Percentiles rank a stretch among this genome's conserved stretches.
Evolutionary conservation across 2,888 invertebrate genomes (phyloP).

Genomic region (Acleris laterana): DNA sequence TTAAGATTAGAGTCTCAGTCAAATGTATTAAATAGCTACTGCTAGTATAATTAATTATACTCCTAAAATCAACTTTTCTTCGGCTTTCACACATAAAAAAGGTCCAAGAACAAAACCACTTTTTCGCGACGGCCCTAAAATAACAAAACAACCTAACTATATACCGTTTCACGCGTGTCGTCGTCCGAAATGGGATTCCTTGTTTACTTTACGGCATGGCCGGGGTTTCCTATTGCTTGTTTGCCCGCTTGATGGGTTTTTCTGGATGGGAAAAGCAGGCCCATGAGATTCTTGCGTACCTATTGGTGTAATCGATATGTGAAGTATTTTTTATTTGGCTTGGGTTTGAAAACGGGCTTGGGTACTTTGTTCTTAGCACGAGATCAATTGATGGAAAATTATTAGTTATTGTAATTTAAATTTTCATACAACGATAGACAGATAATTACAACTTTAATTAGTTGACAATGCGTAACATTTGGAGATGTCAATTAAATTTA

Average conservation of each 20-base stretch:
- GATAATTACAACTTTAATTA: too few relatives aligned
- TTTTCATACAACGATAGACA: too few relatives aligned
- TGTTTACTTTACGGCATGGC: conserved; percentile 18
- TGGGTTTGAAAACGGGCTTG: too few relatives aligned
- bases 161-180: conserved; percentile 5
- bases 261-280: neutral
- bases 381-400: too few relatives aligned
- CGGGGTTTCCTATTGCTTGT: conserved; percentile 7
- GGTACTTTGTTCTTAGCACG: too few relatives aligned
- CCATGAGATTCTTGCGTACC: neutral
- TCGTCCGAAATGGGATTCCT: conserved; percentile 5
- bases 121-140: conserved; percentile 8
- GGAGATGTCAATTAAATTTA: too few relatives aligned
- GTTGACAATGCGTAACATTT: too few relatives aligned
- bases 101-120: neutral
- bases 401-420: too few relatives aligned
- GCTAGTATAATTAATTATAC: too few relatives aligned
- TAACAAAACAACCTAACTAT: conserved; percentile 13
- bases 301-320: neutral
- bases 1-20: too few relatives aligned
- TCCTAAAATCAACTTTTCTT: neutral
- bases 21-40: too few relatives aligned
- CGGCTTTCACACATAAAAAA: neutral
- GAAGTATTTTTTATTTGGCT: neutral
- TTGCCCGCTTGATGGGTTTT: conserved; percentile 23